Evolutionary conservation across 2,113 vertebrate species (phyloP).

Genomic region (Takifugu flavidus): DNA sequence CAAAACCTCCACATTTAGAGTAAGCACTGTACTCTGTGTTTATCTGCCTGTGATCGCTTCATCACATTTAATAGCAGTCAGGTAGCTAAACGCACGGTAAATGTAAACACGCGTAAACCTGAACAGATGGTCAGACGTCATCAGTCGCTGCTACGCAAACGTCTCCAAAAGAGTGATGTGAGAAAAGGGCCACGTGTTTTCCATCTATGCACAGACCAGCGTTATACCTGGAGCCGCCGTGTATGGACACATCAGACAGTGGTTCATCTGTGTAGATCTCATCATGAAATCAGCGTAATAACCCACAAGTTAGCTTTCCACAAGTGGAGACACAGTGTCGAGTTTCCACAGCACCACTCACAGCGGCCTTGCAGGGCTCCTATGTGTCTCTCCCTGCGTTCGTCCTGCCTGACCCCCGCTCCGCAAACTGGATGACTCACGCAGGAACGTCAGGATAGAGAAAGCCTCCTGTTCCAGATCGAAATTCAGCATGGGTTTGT

Average conservation of each 20-base stretch:
- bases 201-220: no score
- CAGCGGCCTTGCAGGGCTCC: conserved; percentile 40
- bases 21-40: not conserved
- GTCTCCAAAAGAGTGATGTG: not conserved
- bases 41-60: not conserved
- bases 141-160: not conserved
- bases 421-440: conserved; percentile 47
- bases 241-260: conserved; percentile 2
- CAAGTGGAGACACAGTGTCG: conserved; percentile 3
- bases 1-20: not conserved
- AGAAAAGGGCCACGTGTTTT: no score
- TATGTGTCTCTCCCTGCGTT: conserved; percentile 20
- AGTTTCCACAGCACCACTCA: conserved; percentile 10
- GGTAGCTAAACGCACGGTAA: conserved; percentile 12
- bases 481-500: conserved; percentile 49
- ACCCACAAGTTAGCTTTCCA: conserved; percentile 9
- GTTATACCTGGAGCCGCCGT: no score
- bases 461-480: conserved; percentile 37
- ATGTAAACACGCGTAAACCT: conserved; percentile 20
- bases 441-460: conserved; percentile 2
- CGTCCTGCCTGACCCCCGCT: conserved; percentile 21
- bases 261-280: conserved; percentile 6
- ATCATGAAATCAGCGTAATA: conserved; percentile 8
- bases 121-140: conserved; percentile 30
- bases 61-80: conserved; percentile 7